Conservation (phyloP, 2,113 vertebrate genomes). For the Urocitellus parryii region DNA sequence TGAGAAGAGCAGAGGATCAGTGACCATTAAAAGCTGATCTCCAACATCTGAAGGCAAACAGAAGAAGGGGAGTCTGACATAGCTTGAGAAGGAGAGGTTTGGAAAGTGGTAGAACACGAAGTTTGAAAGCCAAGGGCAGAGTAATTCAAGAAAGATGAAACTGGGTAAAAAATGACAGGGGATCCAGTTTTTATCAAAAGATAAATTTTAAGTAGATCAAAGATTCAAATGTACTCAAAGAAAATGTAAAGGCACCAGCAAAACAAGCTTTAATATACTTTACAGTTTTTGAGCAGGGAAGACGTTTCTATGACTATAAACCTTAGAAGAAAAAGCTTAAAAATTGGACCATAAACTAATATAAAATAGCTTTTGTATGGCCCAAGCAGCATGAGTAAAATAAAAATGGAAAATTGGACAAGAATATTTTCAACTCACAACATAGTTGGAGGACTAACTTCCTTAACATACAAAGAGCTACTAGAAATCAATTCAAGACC, state of each 20-base stretch:
- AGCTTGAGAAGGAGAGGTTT: not conserved
- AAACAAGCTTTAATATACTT: not conserved
- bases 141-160: not conserved
- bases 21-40: not conserved
- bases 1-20: not conserved
- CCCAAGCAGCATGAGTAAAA: not conserved
- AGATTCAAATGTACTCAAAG: not conserved
- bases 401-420: not conserved
- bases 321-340: constrained; percentile 20
- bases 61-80: not conserved
- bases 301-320: not conserved
- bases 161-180: not conserved
- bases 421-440: constrained; percentile 28
- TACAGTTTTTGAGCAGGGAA: not conserved
- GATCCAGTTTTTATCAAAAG: not conserved
- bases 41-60: not conserved
- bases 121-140: not conserved
- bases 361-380: not conserved
- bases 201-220: not conserved
- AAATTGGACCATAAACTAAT: not conserved
- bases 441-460: not conserved
- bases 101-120: not conserved
- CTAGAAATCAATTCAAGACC: constrained; percentile 20
- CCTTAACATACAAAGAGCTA: constrained; percentile 25
- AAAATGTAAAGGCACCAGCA: not conserved